These are phyloP conservation scores for Antheraea pernyi DNA, from an alignment of 1,140 invertebrate species.

Conservation along the genomic window DNA sequence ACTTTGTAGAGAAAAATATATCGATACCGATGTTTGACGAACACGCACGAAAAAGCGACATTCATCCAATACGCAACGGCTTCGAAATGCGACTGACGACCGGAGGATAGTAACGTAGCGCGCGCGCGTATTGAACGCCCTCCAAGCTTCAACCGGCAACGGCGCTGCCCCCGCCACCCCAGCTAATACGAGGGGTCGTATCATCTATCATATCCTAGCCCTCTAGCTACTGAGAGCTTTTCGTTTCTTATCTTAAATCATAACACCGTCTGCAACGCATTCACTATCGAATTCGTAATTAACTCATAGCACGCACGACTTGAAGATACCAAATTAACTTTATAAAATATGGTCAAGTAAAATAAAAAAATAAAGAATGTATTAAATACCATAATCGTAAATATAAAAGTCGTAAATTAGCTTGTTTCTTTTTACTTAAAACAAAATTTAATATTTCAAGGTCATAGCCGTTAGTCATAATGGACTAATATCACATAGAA, in stretches of 20 bases:
- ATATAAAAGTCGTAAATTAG: too few relatives aligned
- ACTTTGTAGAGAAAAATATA: slow-evolving; percentile 47
- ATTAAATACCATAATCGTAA: too few relatives aligned
- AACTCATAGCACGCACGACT: too few relatives aligned
- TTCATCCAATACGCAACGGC: slow-evolving; percentile 45
- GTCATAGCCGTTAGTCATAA: too few relatives aligned
- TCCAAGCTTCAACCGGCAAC: slow-evolving; percentile 44
- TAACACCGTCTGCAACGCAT: slow-evolving; percentile 1
- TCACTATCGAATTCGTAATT: too few relatives aligned
- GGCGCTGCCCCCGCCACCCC: slow-evolving; percentile 48
- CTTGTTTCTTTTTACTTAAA: too few relatives aligned
- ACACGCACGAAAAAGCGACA: slow-evolving; percentile 38
- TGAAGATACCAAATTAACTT: too few relatives aligned
- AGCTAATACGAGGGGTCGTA: slow-evolving; percentile 17
- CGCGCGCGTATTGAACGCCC: slow-evolving; percentile 71
- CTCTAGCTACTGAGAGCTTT: slow-evolving; percentile 38
- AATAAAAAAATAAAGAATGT: too few relatives aligned
- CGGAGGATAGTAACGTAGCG: slow-evolving; percentile 49
- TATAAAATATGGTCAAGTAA: too few relatives aligned
- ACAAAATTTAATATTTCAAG: too few relatives aligned
- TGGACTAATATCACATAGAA: too few relatives aligned
- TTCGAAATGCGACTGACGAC: slow-evolving; percentile 68
- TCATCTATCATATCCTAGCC: slow-evolving; percentile 4
- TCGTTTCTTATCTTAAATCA: slow-evolving; percentile 27
- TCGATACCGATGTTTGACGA: slow-evolving; percentile 62